Evolutionary conservation across 2,888 invertebrate genomes (phyloP).

Genomic region (Lordiphosa andalusiaca): DNA sequence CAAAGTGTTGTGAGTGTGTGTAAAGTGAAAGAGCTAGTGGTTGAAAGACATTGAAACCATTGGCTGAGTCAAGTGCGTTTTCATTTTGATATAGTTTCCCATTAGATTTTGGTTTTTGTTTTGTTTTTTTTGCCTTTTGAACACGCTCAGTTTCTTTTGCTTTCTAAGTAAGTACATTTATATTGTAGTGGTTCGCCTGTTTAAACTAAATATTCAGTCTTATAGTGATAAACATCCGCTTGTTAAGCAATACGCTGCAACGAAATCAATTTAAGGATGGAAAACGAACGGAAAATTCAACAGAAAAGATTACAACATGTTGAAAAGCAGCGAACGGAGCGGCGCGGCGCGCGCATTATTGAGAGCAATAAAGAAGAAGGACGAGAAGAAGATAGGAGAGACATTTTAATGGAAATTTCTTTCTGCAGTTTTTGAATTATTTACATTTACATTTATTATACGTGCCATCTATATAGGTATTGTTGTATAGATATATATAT

Average conservation of each 20-base stretch:
- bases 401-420: slow-evolving; percentile 73
- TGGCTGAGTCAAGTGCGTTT: slow-evolving; percentile 36
- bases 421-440: slow-evolving; percentile 71
- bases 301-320: slow-evolving; percentile 43
- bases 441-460: slow-evolving; percentile 60
- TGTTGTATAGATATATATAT: slow-evolving; percentile 34
- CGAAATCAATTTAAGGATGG: slow-evolving; percentile 54
- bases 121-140: slow-evolving; percentile 27
- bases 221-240: slow-evolving; percentile 79
- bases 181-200: slow-evolving; percentile 24
- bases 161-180: slow-evolving; percentile 11
- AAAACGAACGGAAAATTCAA: slow-evolving; percentile 24
- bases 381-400: slow-evolving; percentile 72
- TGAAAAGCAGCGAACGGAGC: slow-evolving; percentile 59
- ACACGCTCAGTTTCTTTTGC: slow-evolving; percentile 28
- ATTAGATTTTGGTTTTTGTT: slow-evolving; percentile 13
- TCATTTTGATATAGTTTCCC: slow-evolving; percentile 26
- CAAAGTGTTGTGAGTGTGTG: slow-evolving; percentile 10
- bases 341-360: slow-evolving; percentile 53
- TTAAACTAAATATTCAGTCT: slow-evolving; percentile 80
- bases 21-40: slow-evolving; percentile 9
- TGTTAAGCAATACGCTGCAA: slow-evolving; percentile 80
- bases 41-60: slow-evolving; percentile 57
- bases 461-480: slow-evolving; percentile 39
- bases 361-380: slow-evolving; percentile 60